Percentiles rank a stretch among this genome's conserved stretches.
These are phyloP conservation scores for Manacus vitellinus DNA, from an alignment of 2,113 vertebrate species.

Conservation along the genomic window DNA sequence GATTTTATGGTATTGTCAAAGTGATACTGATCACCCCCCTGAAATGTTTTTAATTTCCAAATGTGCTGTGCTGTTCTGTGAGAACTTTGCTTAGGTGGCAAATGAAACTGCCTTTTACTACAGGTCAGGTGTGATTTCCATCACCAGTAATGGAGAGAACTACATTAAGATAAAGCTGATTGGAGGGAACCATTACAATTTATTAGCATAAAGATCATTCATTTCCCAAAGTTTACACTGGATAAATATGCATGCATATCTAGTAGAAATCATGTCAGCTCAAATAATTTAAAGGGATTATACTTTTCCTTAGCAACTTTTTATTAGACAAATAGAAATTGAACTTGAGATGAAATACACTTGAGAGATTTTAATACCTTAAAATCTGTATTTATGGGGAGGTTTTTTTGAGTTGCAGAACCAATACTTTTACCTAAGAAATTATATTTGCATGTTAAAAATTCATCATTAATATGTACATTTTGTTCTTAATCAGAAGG, in stretches of 20 bases:
- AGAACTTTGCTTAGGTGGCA: not conserved
- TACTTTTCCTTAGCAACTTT: not conserved
- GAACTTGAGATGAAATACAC: not conserved
- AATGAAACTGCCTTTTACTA: constrained; percentile 48
- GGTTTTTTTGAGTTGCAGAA: not conserved
- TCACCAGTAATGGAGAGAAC: constrained; percentile 10
- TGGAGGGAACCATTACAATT: constrained; percentile 24
- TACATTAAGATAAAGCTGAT: constrained; percentile 37
- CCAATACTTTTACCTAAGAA: not conserved
- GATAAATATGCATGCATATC: not conserved
- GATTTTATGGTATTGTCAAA: constrained; percentile 18
- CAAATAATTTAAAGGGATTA: not conserved
- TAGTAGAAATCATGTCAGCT: not conserved
- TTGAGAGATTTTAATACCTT: not conserved
- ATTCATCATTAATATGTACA: not conserved
- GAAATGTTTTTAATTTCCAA: constrained; percentile 34
- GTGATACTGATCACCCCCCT: not conserved
- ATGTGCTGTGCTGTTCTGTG: not conserved
- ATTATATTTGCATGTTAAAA: not conserved
- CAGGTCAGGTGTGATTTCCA: constrained; percentile 44
- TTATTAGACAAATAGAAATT: not conserved
- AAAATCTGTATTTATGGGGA: not conserved
- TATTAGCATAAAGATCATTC: constrained; percentile 52
- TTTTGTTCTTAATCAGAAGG: not conserved
- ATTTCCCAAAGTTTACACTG: not conserved